Evolutionary conservation across 2,797 vertebrate species (phyloP).

Genomic region (Anguilla megastoma): DNA sequence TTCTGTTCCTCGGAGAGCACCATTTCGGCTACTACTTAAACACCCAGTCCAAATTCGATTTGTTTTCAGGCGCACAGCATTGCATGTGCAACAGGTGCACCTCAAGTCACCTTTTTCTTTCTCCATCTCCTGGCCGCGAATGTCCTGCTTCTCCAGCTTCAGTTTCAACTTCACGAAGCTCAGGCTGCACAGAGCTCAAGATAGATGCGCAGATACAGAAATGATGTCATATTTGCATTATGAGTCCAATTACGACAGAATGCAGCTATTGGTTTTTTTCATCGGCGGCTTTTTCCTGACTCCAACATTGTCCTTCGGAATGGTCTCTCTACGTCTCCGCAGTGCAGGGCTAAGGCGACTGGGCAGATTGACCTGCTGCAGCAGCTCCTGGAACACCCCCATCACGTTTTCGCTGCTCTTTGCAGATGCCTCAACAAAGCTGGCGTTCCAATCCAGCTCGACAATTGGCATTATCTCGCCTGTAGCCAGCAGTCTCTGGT

Average conservation of each 20-base stretch:
- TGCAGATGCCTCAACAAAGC: slow-evolving; percentile 71
- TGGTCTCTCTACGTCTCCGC: slow-evolving; percentile 55
- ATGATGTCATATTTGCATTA: neutral
- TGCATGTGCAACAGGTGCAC: neutral
- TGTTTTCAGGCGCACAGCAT: neutral
- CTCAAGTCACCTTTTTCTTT: neutral
- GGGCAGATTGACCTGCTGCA: slow-evolving; percentile 62
- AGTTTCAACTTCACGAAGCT: slow-evolving; percentile 11
- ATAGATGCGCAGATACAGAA: neutral
- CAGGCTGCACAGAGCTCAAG: neutral
- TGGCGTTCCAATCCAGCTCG: slow-evolving; percentile 63
- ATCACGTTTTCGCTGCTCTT: slow-evolving; percentile 59
- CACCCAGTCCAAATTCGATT: neutral
- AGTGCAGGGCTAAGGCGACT: slow-evolving; percentile 56
- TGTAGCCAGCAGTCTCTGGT: slow-evolving; percentile 50
- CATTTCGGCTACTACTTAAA: neutral
- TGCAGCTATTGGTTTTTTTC: slow-evolving; percentile 65
- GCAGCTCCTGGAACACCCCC: slow-evolving; percentile 61
- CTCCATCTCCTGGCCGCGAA: too few relatives aligned
- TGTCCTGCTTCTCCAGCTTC: slow-evolving; percentile 30
- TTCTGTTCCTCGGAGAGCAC: neutral
- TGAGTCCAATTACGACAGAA: slow-evolving; percentile 58
- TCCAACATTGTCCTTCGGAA: slow-evolving; percentile 37
- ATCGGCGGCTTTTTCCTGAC: slow-evolving; percentile 40
- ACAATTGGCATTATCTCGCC: slow-evolving; percentile 58